A percentile compares a stretch with the other conserved stretches of the same genome.
phyloP scores from a whole-genome alignment of 2,797 vertebrate genomes.

The Phylloscopus collybita region DNA sequence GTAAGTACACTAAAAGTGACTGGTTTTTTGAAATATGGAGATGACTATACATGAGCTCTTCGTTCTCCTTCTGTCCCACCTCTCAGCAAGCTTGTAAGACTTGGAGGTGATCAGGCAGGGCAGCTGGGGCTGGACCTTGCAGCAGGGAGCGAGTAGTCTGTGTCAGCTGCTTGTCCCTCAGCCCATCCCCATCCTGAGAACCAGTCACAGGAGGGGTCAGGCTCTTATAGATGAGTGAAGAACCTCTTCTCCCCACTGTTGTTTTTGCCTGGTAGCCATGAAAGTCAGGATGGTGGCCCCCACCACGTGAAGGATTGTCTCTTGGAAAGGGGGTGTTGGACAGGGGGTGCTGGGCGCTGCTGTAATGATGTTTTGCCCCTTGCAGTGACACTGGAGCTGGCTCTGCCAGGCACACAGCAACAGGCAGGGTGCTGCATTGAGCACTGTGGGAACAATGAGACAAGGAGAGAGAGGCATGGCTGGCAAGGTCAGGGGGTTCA shows the following conservation, averaged over 20 bases:
- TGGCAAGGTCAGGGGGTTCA: not conserved
- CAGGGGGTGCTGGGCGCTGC: rapidly evolving
- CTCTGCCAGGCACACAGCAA: not conserved
- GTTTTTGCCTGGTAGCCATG: not conserved
- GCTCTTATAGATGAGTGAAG: rapidly evolving
- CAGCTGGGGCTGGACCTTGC: rapidly evolving
- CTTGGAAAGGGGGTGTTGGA: not conserved
- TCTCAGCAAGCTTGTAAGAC: not conserved
- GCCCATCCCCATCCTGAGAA: not conserved
- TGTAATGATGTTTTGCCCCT: rapidly evolving
- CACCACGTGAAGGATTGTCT: not conserved
- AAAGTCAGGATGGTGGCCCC: not conserved
- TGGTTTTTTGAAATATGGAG: not conserved
- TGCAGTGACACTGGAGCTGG: not conserved
- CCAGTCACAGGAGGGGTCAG: rapidly evolving
- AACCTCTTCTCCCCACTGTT: rapidly evolving
- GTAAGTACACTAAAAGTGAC: not conserved
- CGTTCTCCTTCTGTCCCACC: not conserved
- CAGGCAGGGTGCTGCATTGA: not conserved
- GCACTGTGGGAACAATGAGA: not conserved
- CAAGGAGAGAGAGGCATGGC: not conserved
- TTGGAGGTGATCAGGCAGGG: not conserved
- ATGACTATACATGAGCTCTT: not conserved
- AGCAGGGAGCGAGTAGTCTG: too few species aligned
- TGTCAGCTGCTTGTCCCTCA: not conserved